phyloP scores from a whole-genome alignment of 92 coral and sea anemone species.

The Virgularia gustaviana region DNA sequence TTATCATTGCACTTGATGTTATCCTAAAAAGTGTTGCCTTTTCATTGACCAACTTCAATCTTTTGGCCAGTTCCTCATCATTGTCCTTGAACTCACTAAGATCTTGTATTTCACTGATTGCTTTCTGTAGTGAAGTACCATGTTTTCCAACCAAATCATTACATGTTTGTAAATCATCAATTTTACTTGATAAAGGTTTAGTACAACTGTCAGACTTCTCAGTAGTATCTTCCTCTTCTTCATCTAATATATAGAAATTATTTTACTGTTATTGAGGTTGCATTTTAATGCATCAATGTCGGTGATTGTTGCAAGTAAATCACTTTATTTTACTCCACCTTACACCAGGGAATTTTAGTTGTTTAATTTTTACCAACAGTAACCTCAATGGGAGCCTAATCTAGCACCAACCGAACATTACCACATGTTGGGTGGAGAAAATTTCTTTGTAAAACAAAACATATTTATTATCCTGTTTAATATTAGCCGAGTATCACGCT shows the following conservation, averaged over 20 bases:
- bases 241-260: slow-evolving; percentile 56
- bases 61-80: slow-evolving; percentile 56
- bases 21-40: slow-evolving; percentile 95
- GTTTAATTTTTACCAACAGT: too few species aligned
- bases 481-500: too few species aligned
- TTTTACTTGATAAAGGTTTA: slow-evolving; percentile 80
- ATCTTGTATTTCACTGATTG: slow-evolving; percentile 80
- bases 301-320: too few species aligned
- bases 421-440: too few species aligned
- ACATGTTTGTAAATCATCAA: slow-evolving; percentile 93
- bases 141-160: slow-evolving; percentile 96
- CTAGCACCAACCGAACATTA: too few species aligned
- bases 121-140: slow-evolving; percentile 90
- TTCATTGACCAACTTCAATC: slow-evolving; percentile 82
- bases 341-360: too few species aligned
- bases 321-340: too few species aligned
- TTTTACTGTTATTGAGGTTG: too few species aligned
- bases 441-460: too few species aligned
- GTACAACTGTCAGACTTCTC: slow-evolving; percentile 72
- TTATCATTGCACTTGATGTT: slow-evolving; percentile 99
- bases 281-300: too few species aligned
- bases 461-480: too few species aligned
- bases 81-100: slow-evolving; percentile 69
- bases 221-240: slow-evolving; percentile 70
- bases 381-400: too few species aligned